Base-by-base conservation (phyloP, 2,888 invertebrate species). In the Unio delphinus region DNA sequence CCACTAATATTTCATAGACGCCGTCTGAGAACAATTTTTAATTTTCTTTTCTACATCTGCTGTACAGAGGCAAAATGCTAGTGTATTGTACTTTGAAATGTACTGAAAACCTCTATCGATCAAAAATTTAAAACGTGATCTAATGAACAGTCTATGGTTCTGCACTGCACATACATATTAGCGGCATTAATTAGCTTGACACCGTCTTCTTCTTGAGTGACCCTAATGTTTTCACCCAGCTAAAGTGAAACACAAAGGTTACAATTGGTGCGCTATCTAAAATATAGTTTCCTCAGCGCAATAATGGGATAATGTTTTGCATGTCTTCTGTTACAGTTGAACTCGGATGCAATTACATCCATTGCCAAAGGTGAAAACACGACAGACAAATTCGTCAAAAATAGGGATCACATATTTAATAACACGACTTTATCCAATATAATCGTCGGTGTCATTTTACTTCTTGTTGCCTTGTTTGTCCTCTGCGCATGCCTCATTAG, bases 401-500 rank as follows among this genome's bases (percentile, higher is more conserved):
- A 59, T 7, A 4, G 28, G 45, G 45, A 45, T 45, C 45, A 75
- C 26, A 61, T 84, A 60, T 75, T 85, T 72, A 81, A 80, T 63
- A 69, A 78, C n/a, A 68, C 83, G 18, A 82, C 78, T 20, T 70
- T 80, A 63, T 72, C 67, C 17, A 86, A 87, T 74, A 75, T 73
- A 8, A 73, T 75, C 0, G 79, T 83, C 15, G 88, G 88, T 0
- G 81, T 72, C 3, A 69, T 87, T 7, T 67, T 87, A 23, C 75
- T 88, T 0, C 65, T 83, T 18, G 65, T 82, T 45, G 79, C 87
- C 3, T 74, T 88, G n/a, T 11, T 80, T 30, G 59, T 86, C 3
- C 79, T 87, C 23, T 80, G 84, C 30, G 30, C 78, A 8, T 86
- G 85, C 58, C 81, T 87, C 30, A 75, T 87, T 57, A 65, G 76